These are phyloP conservation scores for Rotaria sp. DNA, from an alignment of 2,888 invertebrate genomes.

Conservation along the genomic window DNA sequence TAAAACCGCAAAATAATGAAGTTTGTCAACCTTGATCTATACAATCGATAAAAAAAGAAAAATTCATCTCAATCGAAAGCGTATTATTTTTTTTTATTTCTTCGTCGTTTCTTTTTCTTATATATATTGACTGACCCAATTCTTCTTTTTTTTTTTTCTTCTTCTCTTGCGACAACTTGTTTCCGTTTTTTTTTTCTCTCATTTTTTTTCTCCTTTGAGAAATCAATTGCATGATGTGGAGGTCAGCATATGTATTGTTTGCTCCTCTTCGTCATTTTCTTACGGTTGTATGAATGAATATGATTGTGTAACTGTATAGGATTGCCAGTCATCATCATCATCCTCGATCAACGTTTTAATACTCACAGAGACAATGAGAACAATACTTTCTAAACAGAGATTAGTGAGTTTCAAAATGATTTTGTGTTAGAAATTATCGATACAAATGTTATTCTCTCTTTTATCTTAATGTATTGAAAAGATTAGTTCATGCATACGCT, in stretches of 20 bases:
- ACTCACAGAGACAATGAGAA: neutral
- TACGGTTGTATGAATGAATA: neutral
- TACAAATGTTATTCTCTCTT: neutral
- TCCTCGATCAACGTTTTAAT: neutral
- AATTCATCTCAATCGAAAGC: neutral
- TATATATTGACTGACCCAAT: neutral
- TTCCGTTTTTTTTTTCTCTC: neutral
- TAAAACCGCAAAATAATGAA: neutral
- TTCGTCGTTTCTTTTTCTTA: neutral
- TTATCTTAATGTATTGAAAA: neutral
- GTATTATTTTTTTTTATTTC: too few species aligned
- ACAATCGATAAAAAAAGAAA: neutral
- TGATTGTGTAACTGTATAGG: neutral
- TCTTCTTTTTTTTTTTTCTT: neutral
- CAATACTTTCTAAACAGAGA: neutral
- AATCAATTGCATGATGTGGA: neutral
- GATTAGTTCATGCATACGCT: neutral
- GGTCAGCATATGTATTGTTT: neutral
- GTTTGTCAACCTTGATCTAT: neutral
- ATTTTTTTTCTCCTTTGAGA: neutral
- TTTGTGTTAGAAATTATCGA: neutral
- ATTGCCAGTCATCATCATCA: neutral
- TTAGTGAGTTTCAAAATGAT: neutral
- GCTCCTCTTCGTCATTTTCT: neutral
- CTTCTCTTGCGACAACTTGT: conserved; percentile 12